phyloP scores from a whole-genome alignment of 2,888 invertebrate species.

The Patella caerulea region DNA sequence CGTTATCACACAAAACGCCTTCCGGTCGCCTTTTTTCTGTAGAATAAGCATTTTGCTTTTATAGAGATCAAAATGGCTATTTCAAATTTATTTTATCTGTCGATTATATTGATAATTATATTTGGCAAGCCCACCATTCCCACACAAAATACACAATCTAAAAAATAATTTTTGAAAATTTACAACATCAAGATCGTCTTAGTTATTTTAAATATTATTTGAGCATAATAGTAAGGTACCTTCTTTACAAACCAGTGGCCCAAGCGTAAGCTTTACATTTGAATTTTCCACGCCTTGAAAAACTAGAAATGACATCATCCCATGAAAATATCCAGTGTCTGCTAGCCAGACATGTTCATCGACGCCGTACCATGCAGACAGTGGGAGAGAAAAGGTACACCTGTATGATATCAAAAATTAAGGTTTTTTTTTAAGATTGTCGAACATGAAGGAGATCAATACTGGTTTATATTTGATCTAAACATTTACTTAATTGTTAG shows the following conservation, averaged over 20 bases:
- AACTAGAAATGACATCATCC: neutral
- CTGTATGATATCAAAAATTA: neutral
- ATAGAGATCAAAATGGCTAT: no score
- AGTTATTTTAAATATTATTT: no score
- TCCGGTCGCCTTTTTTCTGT: neutral
- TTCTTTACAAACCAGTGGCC: neutral
- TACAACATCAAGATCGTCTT: no score
- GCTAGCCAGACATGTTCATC: neutral
- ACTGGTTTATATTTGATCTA: no score
- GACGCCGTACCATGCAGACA: neutral
- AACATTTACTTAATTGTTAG: no score
- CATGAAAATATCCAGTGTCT: neutral
- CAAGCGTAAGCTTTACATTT: neutral
- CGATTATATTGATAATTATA: no score
- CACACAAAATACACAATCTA: no score
- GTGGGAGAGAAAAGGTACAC: neutral
- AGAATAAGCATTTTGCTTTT: neutral
- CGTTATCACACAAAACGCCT: constrained; percentile 14
- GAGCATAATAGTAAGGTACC: neutral
- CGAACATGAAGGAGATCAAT: neutral
- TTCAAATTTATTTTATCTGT: no score
- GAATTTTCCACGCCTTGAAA: neutral
- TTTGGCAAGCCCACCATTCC: no score
- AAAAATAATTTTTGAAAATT: no score
- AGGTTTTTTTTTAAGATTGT: neutral